Conservation (phyloP, 2,797 vertebrate genomes). For the Sylvia borin region DNA sequence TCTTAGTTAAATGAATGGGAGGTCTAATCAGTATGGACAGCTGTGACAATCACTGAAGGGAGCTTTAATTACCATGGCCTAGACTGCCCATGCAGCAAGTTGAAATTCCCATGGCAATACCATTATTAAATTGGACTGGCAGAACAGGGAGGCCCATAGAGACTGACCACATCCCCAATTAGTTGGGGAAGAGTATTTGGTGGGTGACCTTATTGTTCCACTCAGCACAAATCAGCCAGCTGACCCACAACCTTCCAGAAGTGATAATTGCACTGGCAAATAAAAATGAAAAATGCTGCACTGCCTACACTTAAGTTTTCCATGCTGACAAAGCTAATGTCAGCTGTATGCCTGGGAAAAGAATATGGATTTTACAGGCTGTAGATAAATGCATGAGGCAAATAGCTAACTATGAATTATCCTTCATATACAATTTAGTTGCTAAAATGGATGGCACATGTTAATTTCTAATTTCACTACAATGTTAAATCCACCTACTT, state of each 20-base stretch:
- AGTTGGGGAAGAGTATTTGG: not conserved
- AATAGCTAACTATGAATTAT: not conserved
- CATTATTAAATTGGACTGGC: slow-evolving; percentile 28
- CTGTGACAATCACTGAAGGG: slow-evolving; percentile 58
- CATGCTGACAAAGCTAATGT: not conserved
- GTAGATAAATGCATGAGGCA: not conserved
- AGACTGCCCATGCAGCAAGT: not conserved
- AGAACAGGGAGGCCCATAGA: not conserved
- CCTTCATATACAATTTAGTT: not conserved
- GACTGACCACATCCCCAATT: slow-evolving; percentile 21
- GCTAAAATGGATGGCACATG: not conserved
- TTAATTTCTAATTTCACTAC: slow-evolving; percentile 7
- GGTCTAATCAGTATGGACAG: slow-evolving; percentile 62
- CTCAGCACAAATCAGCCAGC: not conserved
- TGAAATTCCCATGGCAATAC: slow-evolving; percentile 64
- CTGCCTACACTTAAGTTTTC: not conserved
- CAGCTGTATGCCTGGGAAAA: not conserved
- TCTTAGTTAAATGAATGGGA: slow-evolving; percentile 43
- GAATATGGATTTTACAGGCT: not conserved
- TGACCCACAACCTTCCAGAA: slow-evolving; percentile 1
- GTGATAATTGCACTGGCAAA: not conserved
- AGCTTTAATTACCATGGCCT: slow-evolving; percentile 63
- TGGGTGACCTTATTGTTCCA: slow-evolving; percentile 30
- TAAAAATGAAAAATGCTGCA: not conserved
- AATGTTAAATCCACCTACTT: slow-evolving; percentile 45